phyloP scores from a whole-genome alignment of 2,113 vertebrate genomes.

The Ptyas mucosa region DNA sequence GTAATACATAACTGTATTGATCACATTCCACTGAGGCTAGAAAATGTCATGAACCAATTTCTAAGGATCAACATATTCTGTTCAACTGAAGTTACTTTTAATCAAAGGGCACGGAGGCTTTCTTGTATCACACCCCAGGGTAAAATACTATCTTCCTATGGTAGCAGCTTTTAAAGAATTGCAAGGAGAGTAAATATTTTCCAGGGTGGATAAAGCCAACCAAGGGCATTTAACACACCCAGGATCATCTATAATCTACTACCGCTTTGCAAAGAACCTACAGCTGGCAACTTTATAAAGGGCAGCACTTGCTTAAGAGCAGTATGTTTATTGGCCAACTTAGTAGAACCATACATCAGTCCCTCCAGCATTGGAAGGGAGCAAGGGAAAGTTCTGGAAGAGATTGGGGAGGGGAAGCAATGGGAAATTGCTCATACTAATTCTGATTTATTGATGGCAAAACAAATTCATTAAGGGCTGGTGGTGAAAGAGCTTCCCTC shows the following conservation, averaged over 20 bases:
- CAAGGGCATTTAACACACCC: not conserved
- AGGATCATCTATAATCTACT: not conserved
- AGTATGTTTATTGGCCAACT: conserved; percentile 11
- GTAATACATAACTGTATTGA: conserved; percentile 29
- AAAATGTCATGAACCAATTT: conserved; percentile 30
- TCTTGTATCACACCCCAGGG: conserved; percentile 6
- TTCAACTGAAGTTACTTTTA: conserved; percentile 38
- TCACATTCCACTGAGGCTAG: conserved; percentile 18
- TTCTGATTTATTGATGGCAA: conserved; percentile 29
- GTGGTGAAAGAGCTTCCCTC: conserved; percentile 11
- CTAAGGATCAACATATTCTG: conserved; percentile 37
- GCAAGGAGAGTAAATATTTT: conserved; percentile 7
- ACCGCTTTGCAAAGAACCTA: not conserved
- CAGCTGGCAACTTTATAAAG: not conserved
- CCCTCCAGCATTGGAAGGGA: not conserved
- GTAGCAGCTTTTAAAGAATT: conserved; percentile 4
- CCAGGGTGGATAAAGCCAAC: not conserved
- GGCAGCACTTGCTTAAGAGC: not conserved
- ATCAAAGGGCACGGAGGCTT: conserved; percentile 24
- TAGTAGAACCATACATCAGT: not conserved
- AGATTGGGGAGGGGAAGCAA: not conserved
- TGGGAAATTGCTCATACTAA: not conserved
- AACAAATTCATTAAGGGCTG: conserved; percentile 33
- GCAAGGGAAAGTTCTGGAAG: not conserved
- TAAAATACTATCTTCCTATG: conserved; percentile 4